phyloP scores from a whole-genome alignment of 2,797 vertebrate genomes.

The Anniella stebbinsi region DNA sequence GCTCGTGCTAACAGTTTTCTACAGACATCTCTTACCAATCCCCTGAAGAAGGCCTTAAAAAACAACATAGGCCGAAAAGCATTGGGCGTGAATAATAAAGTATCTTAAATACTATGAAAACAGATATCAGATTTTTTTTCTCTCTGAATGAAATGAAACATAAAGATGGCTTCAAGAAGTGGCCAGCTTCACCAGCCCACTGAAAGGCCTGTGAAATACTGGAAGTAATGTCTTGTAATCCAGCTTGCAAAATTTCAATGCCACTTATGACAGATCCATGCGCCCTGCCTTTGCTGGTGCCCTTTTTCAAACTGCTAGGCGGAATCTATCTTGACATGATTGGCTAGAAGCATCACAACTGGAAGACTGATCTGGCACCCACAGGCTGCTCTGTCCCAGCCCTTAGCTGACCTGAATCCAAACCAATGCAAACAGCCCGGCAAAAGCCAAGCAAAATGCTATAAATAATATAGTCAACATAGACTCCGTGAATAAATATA shows the following conservation, averaged over 20 bases:
- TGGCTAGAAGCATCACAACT: background rate
- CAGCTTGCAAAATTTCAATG: background rate
- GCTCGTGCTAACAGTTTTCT: too few relatives aligned
- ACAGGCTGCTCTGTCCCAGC: background rate
- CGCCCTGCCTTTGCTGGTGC: background rate
- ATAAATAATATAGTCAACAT: background rate
- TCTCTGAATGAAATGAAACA: background rate
- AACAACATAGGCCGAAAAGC: too few relatives aligned
- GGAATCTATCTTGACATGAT: conserved; percentile 2
- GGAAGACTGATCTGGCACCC: background rate
- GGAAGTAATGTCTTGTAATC: background rate
- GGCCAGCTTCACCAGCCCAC: background rate
- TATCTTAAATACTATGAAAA: too few relatives aligned
- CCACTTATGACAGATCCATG: background rate
- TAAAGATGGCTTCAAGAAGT: background rate
- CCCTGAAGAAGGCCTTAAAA: too few relatives aligned
- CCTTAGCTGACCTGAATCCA: conserved; percentile 27
- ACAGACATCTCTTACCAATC: too few relatives aligned
- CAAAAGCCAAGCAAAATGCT: background rate
- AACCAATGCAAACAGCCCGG: background rate
- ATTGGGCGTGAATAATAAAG: too few relatives aligned
- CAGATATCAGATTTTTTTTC: background rate
- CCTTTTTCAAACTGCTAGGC: background rate
- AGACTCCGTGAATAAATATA: background rate
- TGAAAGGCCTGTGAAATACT: background rate